Conservation (phyloP, 2,113 vertebrate genomes). For the Corythornis cristatus region DNA sequence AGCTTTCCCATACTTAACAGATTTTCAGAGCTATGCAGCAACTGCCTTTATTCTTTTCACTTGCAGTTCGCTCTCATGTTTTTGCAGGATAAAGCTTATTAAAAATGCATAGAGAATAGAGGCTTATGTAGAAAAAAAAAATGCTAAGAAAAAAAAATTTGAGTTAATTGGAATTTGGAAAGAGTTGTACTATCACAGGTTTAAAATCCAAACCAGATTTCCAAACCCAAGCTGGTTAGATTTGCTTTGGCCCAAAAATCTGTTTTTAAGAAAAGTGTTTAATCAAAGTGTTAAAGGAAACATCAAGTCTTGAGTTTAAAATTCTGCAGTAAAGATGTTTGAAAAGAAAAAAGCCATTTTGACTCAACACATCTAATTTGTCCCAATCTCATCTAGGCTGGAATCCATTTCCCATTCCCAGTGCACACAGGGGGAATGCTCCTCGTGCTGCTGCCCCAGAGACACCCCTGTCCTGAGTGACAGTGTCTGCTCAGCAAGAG, state of each 20-base stretch:
- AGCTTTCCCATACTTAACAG: slow-evolving; percentile 22
- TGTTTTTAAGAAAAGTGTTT: slow-evolving; percentile 5
- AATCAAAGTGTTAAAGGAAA: slow-evolving; percentile 7
- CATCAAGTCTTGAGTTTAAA: background rate
- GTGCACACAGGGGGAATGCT: background rate
- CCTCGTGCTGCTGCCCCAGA: fast-evolving
- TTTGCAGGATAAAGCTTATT: slow-evolving; percentile 64
- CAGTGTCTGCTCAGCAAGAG: background rate
- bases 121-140: slow-evolving; percentile 7
- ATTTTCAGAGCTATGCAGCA: slow-evolving; percentile 13
- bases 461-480: background rate
- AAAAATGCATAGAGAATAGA: slow-evolving; percentile 61
- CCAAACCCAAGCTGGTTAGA: slow-evolving; percentile 18
- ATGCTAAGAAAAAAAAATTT: background rate
- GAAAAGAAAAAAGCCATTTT: slow-evolving; percentile 12
- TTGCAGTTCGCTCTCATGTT: slow-evolving; percentile 9
- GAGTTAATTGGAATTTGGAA: slow-evolving; percentile 50
- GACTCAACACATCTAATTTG: background rate
- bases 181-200: background rate
- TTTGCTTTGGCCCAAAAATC: slow-evolving; percentile 26
- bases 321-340: background rate
- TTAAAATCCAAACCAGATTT: slow-evolving; percentile 27
- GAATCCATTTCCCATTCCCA: background rate
- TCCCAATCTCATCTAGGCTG: too few species aligned
- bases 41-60: slow-evolving; percentile 28